phyloP scores from a whole-genome alignment of 2,888 invertebrate species.

The Peribatodes rhomboidaria region DNA sequence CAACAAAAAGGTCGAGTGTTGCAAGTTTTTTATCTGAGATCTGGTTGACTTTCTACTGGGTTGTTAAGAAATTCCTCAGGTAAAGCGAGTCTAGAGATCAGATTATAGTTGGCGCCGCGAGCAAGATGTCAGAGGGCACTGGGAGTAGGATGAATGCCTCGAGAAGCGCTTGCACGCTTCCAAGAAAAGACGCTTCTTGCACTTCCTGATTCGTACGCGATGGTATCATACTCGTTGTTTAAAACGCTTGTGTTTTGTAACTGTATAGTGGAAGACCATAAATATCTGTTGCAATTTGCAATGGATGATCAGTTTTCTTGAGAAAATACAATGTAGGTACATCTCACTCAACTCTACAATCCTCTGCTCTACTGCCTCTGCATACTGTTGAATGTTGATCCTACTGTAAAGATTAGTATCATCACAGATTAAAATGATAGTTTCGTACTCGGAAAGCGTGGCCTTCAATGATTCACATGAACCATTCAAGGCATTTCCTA shows the following conservation, averaged over 20 bases:
- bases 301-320: background rate
- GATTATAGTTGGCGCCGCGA: conserved; percentile 47
- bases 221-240: conserved; percentile 24
- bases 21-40: conserved; percentile 57
- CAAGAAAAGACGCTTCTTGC: conserved; percentile 34
- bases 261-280: background rate
- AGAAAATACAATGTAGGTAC: background rate
- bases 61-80: conserved; percentile 61
- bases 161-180: conserved; percentile 33
- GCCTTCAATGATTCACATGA: conserved; percentile 22
- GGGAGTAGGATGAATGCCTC: conserved; percentile 25
- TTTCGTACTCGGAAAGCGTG: too few species aligned
- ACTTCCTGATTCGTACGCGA: conserved; percentile 36
- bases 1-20: conserved; percentile 26
- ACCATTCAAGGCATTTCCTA: conserved; percentile 29
- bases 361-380: background rate
- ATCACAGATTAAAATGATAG: background rate
- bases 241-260: conserved; percentile 7
- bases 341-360: background rate
- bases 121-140: conserved; percentile 54
- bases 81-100: conserved; percentile 52
- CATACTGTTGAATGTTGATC: too few species aligned
- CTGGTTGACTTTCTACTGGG: conserved; percentile 56
- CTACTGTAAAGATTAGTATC: background rate
- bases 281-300: too few species aligned